A percentile compares a stretch with the other conserved stretches of the same genome.
Conservation (phyloP, 2,113 vertebrate genomes). For the Albula goreensis region DNA sequence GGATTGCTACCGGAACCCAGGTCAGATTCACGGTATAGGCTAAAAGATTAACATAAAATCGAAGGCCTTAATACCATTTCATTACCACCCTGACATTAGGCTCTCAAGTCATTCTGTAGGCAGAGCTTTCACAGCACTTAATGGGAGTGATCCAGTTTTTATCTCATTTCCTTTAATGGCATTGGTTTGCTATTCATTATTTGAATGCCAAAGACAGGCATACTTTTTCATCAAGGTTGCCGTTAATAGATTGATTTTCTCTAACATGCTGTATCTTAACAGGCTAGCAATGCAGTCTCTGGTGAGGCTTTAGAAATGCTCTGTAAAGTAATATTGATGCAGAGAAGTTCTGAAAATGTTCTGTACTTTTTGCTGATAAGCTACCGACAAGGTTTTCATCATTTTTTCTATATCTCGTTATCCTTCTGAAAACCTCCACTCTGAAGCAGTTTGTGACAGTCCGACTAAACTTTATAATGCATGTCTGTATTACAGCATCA, state of each 20-base stretch:
- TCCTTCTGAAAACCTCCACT: too few species aligned
- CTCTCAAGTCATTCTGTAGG: neutral
- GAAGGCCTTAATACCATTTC: constrained; percentile 10
- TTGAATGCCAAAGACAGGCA: neutral
- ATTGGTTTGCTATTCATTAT: constrained; percentile 16
- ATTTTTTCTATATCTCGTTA: too few species aligned
- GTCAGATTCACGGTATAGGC: neutral
- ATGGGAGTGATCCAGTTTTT: constrained; percentile 17
- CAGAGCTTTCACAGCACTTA: constrained; percentile 13
- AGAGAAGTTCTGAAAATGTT: neutral
- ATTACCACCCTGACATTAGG: neutral
- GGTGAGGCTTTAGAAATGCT: neutral
- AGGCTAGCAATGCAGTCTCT: neutral
- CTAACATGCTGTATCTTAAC: neutral
- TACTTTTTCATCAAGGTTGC: neutral
- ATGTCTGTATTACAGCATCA: too few species aligned
- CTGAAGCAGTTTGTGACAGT: too few species aligned
- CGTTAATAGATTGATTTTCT: neutral
- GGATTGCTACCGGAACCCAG: neutral
- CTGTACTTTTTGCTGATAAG: neutral
- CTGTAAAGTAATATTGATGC: neutral
- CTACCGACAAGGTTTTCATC: too few species aligned
- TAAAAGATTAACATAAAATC: neutral
- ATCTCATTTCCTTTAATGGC: constrained; percentile 16
- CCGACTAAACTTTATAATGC: too few species aligned